These are phyloP conservation scores for Dichetophora obliterata DNA, from an alignment of 2,888 invertebrate species.

Conservation along the genomic window DNA sequence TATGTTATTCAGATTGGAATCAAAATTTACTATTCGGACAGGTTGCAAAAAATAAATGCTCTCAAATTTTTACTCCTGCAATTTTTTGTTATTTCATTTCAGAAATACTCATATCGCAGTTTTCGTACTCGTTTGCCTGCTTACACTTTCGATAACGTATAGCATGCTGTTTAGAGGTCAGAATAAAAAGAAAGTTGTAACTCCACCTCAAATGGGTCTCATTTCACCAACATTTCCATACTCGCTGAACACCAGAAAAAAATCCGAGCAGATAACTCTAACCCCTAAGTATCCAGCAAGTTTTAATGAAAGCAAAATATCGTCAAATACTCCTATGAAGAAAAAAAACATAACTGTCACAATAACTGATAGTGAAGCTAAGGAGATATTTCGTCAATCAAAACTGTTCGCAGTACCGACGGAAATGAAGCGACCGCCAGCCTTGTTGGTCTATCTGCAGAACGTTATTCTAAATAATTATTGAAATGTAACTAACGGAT, in stretches of 20 bases:
- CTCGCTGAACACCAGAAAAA: not conserved
- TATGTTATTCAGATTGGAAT: conserved; percentile 47
- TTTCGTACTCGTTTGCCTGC: conserved; percentile 34
- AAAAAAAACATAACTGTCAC: conserved; percentile 43
- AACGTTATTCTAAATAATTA: conserved; percentile 5
- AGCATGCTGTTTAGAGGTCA: not conserved
- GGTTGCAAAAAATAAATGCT: conserved; percentile 34
- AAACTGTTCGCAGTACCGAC: conserved; percentile 56
- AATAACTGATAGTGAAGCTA: conserved; percentile 50
- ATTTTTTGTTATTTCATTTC: not conserved
- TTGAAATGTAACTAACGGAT: not conserved
- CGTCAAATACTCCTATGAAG: not conserved
- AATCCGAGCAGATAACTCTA: not conserved
- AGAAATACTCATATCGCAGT: conserved; percentile 41
- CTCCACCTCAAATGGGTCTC: not conserved
- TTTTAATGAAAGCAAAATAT: not conserved
- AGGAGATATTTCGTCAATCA: conserved; percentile 55
- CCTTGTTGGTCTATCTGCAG: conserved; percentile 53
- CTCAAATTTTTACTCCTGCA: not conserved
- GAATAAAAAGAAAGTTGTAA: not conserved
- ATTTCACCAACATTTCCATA: not conserved
- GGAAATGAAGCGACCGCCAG: conserved; percentile 63
- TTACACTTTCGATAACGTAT: conserved; percentile 34
- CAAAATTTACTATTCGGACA: conserved; percentile 43
- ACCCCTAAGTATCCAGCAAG: not conserved